Base-by-base conservation (phyloP, 2,797 vertebrate genomes). In the Diplodus puntazzo region DNA sequence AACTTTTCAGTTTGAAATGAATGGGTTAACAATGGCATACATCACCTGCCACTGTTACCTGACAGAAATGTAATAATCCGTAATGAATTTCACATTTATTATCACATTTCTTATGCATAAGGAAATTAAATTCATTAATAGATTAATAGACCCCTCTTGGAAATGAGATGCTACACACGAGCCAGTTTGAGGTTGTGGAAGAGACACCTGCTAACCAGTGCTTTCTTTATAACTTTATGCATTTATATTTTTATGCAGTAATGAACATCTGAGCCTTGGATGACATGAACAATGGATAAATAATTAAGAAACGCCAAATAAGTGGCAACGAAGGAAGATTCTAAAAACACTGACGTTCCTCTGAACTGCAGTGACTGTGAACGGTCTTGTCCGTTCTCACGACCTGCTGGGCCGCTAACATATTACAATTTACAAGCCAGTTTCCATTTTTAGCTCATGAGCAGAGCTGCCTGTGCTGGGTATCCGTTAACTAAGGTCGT, bases 121-220 rank as follows among this genome's bases (percentile, higher is more conserved):
- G 87, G 88, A 91, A 92, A 94, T 90, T 86, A 86, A 90, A 90
- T 90, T 90, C 88, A 90, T 92, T 90, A 89, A 45, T 45, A 45
- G 43, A 45, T 45, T 34, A 91, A 85, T 78, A 89, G 83, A 85
- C 64, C 78, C 81, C 79, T 34, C 86, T 85, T 92, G 90, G 89
- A 92, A 87, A 89, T 86, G 81, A 91, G 90, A 82, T 81, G 75
- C 79, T 75, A 73, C 71, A 78, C 88, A 88, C 90, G 85, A 90
- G 84, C 69, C 62, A 39, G 71, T 79, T 83, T 82, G 72, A 87
- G 87, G 77, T 82, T 81, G 69, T 71, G 63, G 80, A 85, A 73
- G 79, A 84, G 81, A 80, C 81, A 71, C 21, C 83, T 79, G 61
- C 81, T 59, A 80, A 73, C 60, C 21, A n/a, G 20, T 60, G 48